Conservation (phyloP, 2,888 invertebrate genomes). For the Oxycera nigricornis region DNA sequence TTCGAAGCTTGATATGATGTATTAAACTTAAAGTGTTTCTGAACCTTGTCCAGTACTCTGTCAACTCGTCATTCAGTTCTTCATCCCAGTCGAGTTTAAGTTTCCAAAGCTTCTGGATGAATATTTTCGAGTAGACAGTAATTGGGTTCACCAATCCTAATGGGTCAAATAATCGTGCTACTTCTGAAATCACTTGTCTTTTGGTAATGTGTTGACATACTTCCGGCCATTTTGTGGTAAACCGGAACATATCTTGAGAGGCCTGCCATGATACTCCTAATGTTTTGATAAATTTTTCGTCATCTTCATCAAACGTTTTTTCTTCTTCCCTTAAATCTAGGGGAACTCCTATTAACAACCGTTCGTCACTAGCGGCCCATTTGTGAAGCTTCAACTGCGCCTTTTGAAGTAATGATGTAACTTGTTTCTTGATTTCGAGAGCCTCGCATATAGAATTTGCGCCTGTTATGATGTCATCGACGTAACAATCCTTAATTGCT, state of each 20-base stretch:
- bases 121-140: constrained; percentile 41
- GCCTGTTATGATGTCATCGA: constrained; percentile 49
- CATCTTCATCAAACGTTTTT: not conserved
- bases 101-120: constrained; percentile 45
- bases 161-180: constrained; percentile 43
- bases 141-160: constrained; percentile 44
- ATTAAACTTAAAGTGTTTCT: not conserved
- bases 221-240: not conserved
- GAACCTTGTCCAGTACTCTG: constrained; percentile 34
- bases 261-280: constrained; percentile 19
- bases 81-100: constrained; percentile 44
- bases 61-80: constrained; percentile 15
- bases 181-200: not conserved
- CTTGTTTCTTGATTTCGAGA: not conserved
- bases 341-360: constrained; percentile 20
- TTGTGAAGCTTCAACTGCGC: constrained; percentile 5
- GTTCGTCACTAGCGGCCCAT: constrained; percentile 39
- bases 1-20: constrained; percentile 35
- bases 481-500: constrained; percentile 44
- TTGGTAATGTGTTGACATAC: constrained; percentile 11
- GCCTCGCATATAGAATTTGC: not conserved
- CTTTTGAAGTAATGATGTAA: constrained; percentile 36
- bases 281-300: not conserved
- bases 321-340: constrained; percentile 35
- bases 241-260: not conserved